These are phyloP conservation scores for Odontomyia ornata DNA, from an alignment of 2,888 invertebrate genomes.

Conservation along the genomic window DNA sequence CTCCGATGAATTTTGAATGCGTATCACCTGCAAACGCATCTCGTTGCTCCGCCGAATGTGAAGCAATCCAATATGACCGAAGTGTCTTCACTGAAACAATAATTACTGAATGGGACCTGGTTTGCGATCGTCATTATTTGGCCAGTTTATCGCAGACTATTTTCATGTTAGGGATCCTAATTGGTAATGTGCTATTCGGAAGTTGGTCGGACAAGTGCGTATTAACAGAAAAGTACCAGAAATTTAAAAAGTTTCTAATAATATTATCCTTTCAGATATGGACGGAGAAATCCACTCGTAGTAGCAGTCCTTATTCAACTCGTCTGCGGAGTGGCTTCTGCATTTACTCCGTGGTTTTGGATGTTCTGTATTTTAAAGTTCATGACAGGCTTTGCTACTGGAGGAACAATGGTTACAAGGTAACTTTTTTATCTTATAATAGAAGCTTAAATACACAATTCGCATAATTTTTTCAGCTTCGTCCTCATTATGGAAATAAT, in stretches of 20 bases:
- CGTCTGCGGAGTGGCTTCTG: slow-evolving; percentile 74
- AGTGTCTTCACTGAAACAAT: slow-evolving; percentile 74
- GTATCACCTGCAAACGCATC: slow-evolving; percentile 51
- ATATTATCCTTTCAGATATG: slow-evolving; percentile 68
- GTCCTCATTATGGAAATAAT: slow-evolving; percentile 74
- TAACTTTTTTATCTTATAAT: neutral
- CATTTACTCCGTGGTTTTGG: slow-evolving; percentile 73
- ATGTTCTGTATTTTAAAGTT: slow-evolving; percentile 73
- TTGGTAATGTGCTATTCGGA: slow-evolving; percentile 78
- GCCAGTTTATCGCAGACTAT: slow-evolving; percentile 77
- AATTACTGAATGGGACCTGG: slow-evolving; percentile 76
- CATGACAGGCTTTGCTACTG: slow-evolving; percentile 75
- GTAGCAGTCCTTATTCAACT: slow-evolving; percentile 76
- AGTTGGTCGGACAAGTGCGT: slow-evolving; percentile 75
- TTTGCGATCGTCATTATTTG: slow-evolving; percentile 73
- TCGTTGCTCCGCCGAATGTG: slow-evolving; percentile 67
- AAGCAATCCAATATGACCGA: slow-evolving; percentile 69
- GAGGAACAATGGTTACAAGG: slow-evolving; percentile 79
- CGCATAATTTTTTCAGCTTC: slow-evolving; percentile 66
- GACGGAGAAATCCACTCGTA: slow-evolving; percentile 76
- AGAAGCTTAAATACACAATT: neutral
- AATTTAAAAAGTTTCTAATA: neutral
- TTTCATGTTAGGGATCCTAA: slow-evolving; percentile 78
- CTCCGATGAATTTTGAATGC: slow-evolving; percentile 70
- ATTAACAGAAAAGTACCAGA: too few relatives aligned